Percentiles rank a stretch among this genome's conserved stretches.
phyloP scores from a whole-genome alignment of 2,888 invertebrate species.

The Polydrusus pterygomalis region DNA sequence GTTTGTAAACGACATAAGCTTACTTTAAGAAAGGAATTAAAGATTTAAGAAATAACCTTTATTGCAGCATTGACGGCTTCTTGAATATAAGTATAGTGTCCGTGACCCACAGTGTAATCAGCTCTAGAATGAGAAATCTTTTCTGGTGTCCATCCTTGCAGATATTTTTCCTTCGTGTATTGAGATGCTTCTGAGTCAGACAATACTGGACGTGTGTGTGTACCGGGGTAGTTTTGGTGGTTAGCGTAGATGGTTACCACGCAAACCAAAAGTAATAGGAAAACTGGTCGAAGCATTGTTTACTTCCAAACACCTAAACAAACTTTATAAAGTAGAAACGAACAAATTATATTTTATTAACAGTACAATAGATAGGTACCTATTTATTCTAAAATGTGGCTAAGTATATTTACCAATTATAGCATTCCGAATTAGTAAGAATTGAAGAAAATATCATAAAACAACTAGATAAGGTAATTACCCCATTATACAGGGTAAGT shows the following conservation, averaged over 20 bases:
- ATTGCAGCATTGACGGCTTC: slow-evolving; percentile 43
- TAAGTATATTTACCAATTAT: too few relatives aligned
- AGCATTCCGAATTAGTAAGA: too few relatives aligned
- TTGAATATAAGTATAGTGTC: slow-evolving; percentile 29
- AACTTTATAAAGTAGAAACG: too few relatives aligned
- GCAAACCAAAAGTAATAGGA: not conserved
- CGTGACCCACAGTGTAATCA: slow-evolving; percentile 43
- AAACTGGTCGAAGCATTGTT: not conserved
- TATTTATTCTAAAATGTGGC: too few relatives aligned
- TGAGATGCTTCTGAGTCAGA: slow-evolving; percentile 42
- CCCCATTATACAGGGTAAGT: too few relatives aligned
- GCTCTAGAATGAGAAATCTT: not conserved
- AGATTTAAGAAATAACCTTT: not conserved
- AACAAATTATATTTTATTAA: too few relatives aligned
- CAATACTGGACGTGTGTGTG: slow-evolving; percentile 31
- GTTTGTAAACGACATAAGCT: too few relatives aligned
- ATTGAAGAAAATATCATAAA: too few relatives aligned
- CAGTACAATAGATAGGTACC: too few relatives aligned
- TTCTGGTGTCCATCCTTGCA: slow-evolving; percentile 40
- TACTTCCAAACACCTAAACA: too few relatives aligned
- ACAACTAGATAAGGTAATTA: too few relatives aligned
- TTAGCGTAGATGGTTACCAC: not conserved
- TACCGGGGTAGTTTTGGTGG: slow-evolving; percentile 43
- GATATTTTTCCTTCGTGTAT: slow-evolving; percentile 37
- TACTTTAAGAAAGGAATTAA: not conserved